These are phyloP conservation scores for Drosophila rellima DNA, from an alignment of 2,888 invertebrate species.

Conservation along the genomic window DNA sequence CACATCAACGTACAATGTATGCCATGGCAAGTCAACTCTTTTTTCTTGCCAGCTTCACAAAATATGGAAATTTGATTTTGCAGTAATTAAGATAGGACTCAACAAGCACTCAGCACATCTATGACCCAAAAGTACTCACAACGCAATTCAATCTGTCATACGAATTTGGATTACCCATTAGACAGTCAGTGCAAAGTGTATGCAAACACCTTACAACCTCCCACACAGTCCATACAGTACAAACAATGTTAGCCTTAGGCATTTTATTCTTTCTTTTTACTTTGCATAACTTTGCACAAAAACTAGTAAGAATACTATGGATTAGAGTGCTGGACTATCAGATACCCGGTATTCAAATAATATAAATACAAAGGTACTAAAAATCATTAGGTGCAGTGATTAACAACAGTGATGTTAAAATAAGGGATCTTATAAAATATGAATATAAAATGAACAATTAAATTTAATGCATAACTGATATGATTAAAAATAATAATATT, in stretches of 20 bases:
- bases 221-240: not conserved
- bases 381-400: too few species aligned
- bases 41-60: slow-evolving; percentile 25
- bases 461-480: too few species aligned
- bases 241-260: slow-evolving; percentile 20
- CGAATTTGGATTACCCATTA: slow-evolving; percentile 15
- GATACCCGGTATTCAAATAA: not conserved
- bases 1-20: slow-evolving; percentile 18
- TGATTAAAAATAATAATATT: too few species aligned
- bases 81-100: slow-evolving; percentile 62
- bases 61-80: slow-evolving; percentile 59
- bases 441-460: too few species aligned
- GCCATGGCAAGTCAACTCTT: slow-evolving; percentile 11
- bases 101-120: slow-evolving; percentile 26
- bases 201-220: slow-evolving; percentile 3
- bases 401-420: too few species aligned
- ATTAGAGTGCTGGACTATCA: not conserved
- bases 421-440: too few species aligned
- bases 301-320: not conserved
- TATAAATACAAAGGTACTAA: too few species aligned
- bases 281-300: slow-evolving; percentile 1
- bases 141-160: slow-evolving; percentile 33
- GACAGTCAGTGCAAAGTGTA: slow-evolving; percentile 10
- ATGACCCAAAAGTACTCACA: slow-evolving; percentile 29
- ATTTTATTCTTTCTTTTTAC: slow-evolving; percentile 6